phyloP scores from a whole-genome alignment of 2,888 invertebrate species.

The Philonicus albiceps region DNA sequence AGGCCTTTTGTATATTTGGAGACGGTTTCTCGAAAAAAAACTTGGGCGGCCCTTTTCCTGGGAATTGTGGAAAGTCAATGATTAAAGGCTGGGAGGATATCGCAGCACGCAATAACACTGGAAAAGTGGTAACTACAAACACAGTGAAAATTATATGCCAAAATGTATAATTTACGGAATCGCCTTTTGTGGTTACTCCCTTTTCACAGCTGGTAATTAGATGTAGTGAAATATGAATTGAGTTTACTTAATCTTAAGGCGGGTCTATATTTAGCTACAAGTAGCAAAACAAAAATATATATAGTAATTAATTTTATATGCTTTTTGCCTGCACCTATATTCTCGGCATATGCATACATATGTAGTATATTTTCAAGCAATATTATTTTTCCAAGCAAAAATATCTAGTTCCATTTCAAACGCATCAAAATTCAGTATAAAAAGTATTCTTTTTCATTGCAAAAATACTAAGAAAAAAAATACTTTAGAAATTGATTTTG shows the following conservation, averaged over 20 bases:
- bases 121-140: neutral
- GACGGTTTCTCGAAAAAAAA: neutral
- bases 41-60: neutral
- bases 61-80: neutral
- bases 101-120: neutral
- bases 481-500: no score
- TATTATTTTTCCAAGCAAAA: no score
- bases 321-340: no score
- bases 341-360: no score
- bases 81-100: neutral
- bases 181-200: neutral
- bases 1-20: neutral
- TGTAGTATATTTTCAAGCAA: no score
- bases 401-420: no score
- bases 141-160: neutral
- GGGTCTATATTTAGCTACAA: neutral
- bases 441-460: no score
- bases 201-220: neutral
- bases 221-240: neutral
- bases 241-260: neutral
- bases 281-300: no score
- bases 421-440: no score
- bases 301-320: no score
- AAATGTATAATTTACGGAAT: neutral
- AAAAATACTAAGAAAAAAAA: no score